phyloP scores from a whole-genome alignment of 1,140 invertebrate genomes.

The Conus betulinus region DNA sequence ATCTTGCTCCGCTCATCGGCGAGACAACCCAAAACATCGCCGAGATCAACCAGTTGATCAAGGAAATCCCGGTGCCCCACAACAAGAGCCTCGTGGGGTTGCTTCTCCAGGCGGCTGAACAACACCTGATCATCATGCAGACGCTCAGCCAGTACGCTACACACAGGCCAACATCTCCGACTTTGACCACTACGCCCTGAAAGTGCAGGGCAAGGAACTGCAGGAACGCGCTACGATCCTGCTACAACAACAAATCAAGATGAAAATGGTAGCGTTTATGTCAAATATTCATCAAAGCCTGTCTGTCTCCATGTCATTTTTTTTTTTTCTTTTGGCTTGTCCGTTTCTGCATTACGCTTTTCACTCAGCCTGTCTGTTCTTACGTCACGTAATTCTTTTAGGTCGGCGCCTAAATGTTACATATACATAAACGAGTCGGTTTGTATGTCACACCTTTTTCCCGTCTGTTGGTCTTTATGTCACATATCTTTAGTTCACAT shows the following conservation, averaged over 20 bases:
- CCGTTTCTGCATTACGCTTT: too few species aligned
- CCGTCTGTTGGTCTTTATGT: too few species aligned
- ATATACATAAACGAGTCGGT: too few species aligned
- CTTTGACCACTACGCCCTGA: not conserved
- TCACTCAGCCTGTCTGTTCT: too few species aligned
- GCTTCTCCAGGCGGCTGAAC: not conserved
- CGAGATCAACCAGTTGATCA: not conserved
- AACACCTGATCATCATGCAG: not conserved
- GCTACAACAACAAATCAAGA: not conserved
- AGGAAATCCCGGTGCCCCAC: not conserved
- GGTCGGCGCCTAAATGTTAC: too few species aligned
- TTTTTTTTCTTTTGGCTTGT: too few species aligned
- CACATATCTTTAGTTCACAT: too few species aligned
- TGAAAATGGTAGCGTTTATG: not conserved
- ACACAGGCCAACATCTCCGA: not conserved
- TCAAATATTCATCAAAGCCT: too few species aligned
- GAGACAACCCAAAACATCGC: not conserved
- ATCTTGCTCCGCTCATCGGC: not conserved
- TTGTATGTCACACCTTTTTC: too few species aligned
- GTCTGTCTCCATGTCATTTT: too few species aligned
- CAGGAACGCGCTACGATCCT: not conserved
- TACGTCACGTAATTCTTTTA: too few species aligned
- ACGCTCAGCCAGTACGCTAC: not conserved
- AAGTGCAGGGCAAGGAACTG: slow-evolving; percentile 3
- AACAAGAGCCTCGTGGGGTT: not conserved